A percentile compares a stretch with the other conserved stretches of the same genome.
Evolutionary conservation across 2,888 invertebrate genomes (phyloP).

Genomic region (Eristalis arbustorum): DNA sequence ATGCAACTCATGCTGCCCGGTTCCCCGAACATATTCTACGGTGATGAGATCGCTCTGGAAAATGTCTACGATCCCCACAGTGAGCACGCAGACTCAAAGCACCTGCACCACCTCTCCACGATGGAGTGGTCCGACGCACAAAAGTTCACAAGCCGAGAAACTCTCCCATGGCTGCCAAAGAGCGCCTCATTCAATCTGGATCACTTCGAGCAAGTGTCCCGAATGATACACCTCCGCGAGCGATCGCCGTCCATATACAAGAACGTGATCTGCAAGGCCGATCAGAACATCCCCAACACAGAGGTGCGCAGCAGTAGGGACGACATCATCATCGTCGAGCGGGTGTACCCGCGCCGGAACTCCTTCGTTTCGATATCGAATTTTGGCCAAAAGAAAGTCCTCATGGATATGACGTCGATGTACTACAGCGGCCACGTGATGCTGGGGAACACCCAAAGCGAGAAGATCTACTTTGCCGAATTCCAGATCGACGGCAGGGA

Average conservation of each 20-base stretch:
- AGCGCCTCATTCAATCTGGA: slow-evolving; percentile 81
- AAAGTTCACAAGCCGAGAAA: slow-evolving; percentile 81
- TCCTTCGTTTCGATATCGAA: slow-evolving; percentile 89
- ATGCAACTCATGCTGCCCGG: slow-evolving; percentile 92
- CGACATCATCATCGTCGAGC: slow-evolving; percentile 86
- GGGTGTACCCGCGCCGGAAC: slow-evolving; percentile 89
- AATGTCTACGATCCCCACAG: slow-evolving; percentile 82
- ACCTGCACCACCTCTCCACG: slow-evolving; percentile 85
- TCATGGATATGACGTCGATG: slow-evolving; percentile 87
- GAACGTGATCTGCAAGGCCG: slow-evolving; percentile 85
- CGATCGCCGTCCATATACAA: slow-evolving; percentile 88
- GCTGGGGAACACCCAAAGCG: slow-evolving; percentile 72
- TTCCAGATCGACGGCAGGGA: slow-evolving; percentile 82
- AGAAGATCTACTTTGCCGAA: slow-evolving; percentile 80
- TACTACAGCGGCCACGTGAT: slow-evolving; percentile 86
- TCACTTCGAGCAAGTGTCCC: slow-evolving; percentile 82
- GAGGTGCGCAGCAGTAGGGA: slow-evolving; percentile 85
- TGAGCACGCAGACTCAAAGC: slow-evolving; percentile 83
- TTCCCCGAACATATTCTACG: slow-evolving; percentile 93
- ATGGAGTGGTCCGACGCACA: slow-evolving; percentile 84
- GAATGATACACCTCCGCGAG: slow-evolving; percentile 83
- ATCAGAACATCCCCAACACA: slow-evolving; percentile 84
- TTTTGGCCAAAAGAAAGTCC: slow-evolving; percentile 83
- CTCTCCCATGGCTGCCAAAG: slow-evolving; percentile 85
- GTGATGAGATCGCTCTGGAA: slow-evolving; percentile 91